A percentile compares a stretch with the other conserved stretches of the same genome.
phyloP scores from a whole-genome alignment of 2,888 invertebrate species.

The Anticlea derivata region DNA sequence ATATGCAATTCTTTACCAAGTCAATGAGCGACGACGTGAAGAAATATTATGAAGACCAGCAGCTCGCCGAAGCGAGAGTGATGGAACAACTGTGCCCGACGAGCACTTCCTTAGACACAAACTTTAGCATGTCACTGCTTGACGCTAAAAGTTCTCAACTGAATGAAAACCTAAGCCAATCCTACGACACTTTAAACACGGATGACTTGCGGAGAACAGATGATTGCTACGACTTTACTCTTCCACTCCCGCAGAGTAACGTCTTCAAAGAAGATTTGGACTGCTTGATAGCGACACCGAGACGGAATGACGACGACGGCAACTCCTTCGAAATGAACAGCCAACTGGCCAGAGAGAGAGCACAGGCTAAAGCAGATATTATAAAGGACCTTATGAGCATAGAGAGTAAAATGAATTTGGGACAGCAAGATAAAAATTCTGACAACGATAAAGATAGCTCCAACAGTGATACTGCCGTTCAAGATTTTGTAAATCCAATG shows the following conservation, averaged over 20 bases:
- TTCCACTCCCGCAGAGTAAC: slow-evolving; percentile 65
- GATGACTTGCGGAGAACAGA: slow-evolving; percentile 68
- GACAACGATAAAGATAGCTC: slow-evolving; percentile 41
- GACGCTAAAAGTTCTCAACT: slow-evolving; percentile 67
- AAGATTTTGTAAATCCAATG: slow-evolving; percentile 22
- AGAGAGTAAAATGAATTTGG: slow-evolving; percentile 65
- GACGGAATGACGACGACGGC: slow-evolving; percentile 56
- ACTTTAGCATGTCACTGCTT: slow-evolving; percentile 70
- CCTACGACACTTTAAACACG: slow-evolving; percentile 61
- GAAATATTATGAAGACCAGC: slow-evolving; percentile 76
- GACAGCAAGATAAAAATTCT: slow-evolving; percentile 39
- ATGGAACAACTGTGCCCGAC: slow-evolving; percentile 72
- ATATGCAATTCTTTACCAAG: slow-evolving; percentile 78
- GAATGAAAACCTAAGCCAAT: slow-evolving; percentile 60
- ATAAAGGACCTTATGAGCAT: slow-evolving; percentile 77
- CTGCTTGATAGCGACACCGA: slow-evolving; percentile 70
- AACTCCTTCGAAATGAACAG: slow-evolving; percentile 50
- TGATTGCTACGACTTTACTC: slow-evolving; percentile 72
- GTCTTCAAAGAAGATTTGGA: slow-evolving; percentile 73
- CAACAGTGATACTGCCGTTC: slow-evolving; percentile 27
- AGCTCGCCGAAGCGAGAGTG: slow-evolving; percentile 62
- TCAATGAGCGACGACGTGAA: slow-evolving; percentile 79
- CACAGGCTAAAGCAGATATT: slow-evolving; percentile 69
- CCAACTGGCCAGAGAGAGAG: slow-evolving; percentile 51
- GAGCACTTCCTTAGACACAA: slow-evolving; percentile 67